These are phyloP conservation scores for Brachionichthys hirsutus DNA, from an alignment of 2,113 vertebrate genomes.

Conservation along the genomic window DNA sequence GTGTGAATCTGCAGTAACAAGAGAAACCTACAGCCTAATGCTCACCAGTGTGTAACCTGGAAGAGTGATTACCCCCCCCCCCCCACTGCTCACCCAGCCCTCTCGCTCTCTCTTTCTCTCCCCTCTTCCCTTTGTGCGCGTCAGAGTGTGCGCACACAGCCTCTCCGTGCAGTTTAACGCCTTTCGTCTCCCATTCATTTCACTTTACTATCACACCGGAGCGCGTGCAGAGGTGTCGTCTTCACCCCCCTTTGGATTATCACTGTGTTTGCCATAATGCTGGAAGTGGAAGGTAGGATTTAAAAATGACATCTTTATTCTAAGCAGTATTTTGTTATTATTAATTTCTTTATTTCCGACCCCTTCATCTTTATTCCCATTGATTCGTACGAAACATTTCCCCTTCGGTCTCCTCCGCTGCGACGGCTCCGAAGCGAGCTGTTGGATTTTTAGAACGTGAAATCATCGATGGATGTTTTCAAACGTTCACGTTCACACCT, in stretches of 20 bases:
- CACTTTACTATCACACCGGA: conserved; percentile 59
- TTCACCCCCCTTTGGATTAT: conserved; percentile 57
- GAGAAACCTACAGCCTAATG: too few species aligned
- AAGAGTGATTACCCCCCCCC: not conserved
- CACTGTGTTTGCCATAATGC: conserved; percentile 78
- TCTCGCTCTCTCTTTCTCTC: not conserved
- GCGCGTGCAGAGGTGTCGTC: conserved; percentile 33
- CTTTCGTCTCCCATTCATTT: conserved; percentile 64
- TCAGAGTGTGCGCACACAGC: conserved; percentile 73
- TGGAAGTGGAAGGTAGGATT: conserved; percentile 78
- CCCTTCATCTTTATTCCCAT: not conserved
- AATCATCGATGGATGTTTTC: not conserved
- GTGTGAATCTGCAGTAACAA: too few species aligned
- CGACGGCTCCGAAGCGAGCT: not conserved
- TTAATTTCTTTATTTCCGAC: not conserved
- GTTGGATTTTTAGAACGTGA: not conserved
- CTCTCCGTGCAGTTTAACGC: conserved; percentile 58
- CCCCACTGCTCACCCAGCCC: not conserved
- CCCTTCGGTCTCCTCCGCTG: too few species aligned
- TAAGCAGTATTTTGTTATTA: not conserved
- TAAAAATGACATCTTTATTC: not conserved
- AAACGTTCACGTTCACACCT: conserved; percentile 1
- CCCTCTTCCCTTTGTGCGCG: conserved; percentile 46
- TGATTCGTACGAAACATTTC: not conserved
- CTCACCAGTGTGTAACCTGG: not conserved